Evolutionary conservation across 2,888 invertebrate genomes (phyloP).

Genomic region (Hecatera dysodea): DNA sequence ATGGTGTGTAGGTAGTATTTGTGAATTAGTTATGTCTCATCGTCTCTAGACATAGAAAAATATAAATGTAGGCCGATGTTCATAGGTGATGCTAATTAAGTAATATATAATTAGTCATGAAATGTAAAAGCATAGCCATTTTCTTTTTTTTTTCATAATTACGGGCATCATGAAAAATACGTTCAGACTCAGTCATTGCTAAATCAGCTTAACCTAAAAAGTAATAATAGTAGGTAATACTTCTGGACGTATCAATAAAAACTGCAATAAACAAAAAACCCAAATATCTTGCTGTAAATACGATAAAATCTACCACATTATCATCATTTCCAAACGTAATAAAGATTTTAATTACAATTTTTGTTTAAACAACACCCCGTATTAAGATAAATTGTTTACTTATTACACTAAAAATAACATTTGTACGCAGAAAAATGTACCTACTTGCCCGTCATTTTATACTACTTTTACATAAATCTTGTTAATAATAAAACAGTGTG

Average conservation of each 20-base stretch:
- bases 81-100: too few species aligned
- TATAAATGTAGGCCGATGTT: too few species aligned
- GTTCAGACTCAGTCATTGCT: background rate
- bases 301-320: slow-evolving; percentile 46
- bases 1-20: too few species aligned
- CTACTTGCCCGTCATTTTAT: slow-evolving; percentile 56
- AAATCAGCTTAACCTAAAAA: background rate
- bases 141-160: too few species aligned
- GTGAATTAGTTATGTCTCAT: too few species aligned
- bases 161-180: too few species aligned
- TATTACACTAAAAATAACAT: slow-evolving; percentile 56
- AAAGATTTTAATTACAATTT: slow-evolving; percentile 57
- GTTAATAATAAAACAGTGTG: slow-evolving; percentile 62
- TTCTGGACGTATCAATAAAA: background rate
- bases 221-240: background rate
- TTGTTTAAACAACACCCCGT: slow-evolving; percentile 38
- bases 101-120: too few species aligned
- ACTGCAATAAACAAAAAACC: slow-evolving; percentile 19
- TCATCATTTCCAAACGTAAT: slow-evolving; percentile 49
- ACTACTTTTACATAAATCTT: slow-evolving; percentile 61
- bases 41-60: too few species aligned
- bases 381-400: slow-evolving; percentile 57
- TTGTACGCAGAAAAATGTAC: slow-evolving; percentile 47
- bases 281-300: slow-evolving; percentile 37
- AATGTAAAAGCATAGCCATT: too few species aligned